These are phyloP conservation scores for Bedellia somnulentella DNA, from an alignment of 2,888 invertebrate species.

Conservation along the genomic window DNA sequence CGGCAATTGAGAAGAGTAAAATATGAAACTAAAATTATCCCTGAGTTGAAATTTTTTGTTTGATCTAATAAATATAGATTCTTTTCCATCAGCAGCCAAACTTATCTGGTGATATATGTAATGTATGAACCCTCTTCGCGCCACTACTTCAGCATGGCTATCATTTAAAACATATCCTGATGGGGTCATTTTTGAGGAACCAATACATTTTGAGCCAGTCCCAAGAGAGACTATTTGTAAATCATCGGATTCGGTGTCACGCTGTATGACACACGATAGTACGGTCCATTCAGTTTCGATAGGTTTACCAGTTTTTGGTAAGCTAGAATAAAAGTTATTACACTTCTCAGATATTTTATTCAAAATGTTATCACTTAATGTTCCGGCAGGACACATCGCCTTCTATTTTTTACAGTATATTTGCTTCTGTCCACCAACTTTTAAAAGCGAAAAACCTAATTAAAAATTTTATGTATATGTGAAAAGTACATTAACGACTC, in stretches of 20 bases:
- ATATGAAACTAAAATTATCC: slow-evolving; percentile 69
- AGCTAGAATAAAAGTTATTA: slow-evolving; percentile 56
- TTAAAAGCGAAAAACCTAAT: too few species aligned
- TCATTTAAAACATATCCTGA: slow-evolving; percentile 79
- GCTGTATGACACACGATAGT: slow-evolving; percentile 70
- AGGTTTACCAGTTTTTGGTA: slow-evolving; percentile 84
- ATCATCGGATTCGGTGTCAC: slow-evolving; percentile 25
- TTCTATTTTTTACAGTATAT: too few species aligned
- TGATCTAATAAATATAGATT: slow-evolving; percentile 27
- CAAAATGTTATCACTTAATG: slow-evolving; percentile 19
- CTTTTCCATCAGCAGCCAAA: slow-evolving; percentile 21
- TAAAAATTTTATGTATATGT: too few species aligned
- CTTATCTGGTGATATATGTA: slow-evolving; percentile 71
- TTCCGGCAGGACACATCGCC: neutral
- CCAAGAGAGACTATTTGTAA: slow-evolving; percentile 77
- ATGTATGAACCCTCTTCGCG: slow-evolving; percentile 78
- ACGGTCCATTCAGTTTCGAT: slow-evolving; percentile 79
- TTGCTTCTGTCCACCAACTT: too few species aligned
- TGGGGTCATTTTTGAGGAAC: slow-evolving; percentile 65
- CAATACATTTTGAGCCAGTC: slow-evolving; percentile 91
- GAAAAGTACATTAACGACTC: too few species aligned
- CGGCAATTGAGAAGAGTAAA: slow-evolving; percentile 85
- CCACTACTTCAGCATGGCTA: slow-evolving; percentile 89
- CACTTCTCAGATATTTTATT: slow-evolving; percentile 62
- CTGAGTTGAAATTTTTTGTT: slow-evolving; percentile 49